phyloP scores from a whole-genome alignment of 2,797 vertebrate genomes.

The Typhlichthys subterraneus region DNA sequence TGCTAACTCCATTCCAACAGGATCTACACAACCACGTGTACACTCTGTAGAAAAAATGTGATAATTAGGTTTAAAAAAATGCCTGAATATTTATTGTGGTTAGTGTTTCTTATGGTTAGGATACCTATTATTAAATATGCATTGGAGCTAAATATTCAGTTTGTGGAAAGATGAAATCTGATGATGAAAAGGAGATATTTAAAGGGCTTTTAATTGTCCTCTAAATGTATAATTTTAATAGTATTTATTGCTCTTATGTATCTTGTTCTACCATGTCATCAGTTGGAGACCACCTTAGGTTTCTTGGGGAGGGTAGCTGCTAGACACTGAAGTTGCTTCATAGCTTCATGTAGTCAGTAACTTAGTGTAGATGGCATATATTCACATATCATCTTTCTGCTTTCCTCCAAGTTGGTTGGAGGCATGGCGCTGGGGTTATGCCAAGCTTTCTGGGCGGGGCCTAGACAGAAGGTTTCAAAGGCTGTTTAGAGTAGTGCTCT shows the following conservation, averaged over 20 bases:
- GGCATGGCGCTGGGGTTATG: not conserved
- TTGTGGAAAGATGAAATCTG: not conserved
- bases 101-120: no score
- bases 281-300: conserved; percentile 59
- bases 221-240: not conserved
- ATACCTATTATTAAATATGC: no score
- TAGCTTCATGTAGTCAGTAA: conserved; percentile 24
- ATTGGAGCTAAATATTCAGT: no score
- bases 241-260: conserved; percentile 9
- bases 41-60: not conserved
- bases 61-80: no score
- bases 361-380: conserved; percentile 11
- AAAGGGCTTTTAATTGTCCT: no score
- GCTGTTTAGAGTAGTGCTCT: no score
- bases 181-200: not conserved
- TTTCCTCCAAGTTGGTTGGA: conserved; percentile 18
- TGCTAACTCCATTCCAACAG: not conserved
- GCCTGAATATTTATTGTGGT: no score
- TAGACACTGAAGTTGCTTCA: not conserved
- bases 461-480: not conserved
- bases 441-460: conserved; percentile 3
- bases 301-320: conserved; percentile 6
- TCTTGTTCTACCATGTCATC: conserved; percentile 7
- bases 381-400: not conserved
- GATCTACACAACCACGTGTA: not conserved